Percentiles rank a stretch among this genome's conserved stretches.
Evolutionary conservation across 2,113 vertebrate species (phyloP).

Genomic region (Stercorarius parasiticus): DNA sequence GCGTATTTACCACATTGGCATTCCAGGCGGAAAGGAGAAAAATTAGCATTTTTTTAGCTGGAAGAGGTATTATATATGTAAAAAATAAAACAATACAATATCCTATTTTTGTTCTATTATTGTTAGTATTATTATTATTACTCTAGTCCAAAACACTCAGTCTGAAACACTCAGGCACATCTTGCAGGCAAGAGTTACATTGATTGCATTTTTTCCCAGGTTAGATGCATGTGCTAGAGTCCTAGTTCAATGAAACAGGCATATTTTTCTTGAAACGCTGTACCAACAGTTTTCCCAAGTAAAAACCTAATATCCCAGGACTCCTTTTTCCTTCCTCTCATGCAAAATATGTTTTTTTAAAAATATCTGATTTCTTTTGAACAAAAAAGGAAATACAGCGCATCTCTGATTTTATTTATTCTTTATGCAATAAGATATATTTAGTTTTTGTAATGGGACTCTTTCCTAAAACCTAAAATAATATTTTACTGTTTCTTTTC

Average conservation of each 20-base stretch:
- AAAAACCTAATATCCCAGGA: neutral
- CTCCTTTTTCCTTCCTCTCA: neutral
- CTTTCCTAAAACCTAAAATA: neutral
- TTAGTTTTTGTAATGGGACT: neutral
- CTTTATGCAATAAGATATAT: neutral
- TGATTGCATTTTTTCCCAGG: neutral
- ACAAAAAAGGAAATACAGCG: neutral
- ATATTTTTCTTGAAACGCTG: accelerated
- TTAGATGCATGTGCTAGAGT: neutral
- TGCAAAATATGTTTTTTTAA: neutral
- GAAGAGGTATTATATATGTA: neutral
- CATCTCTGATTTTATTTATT: neutral
- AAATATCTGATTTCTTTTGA: neutral
- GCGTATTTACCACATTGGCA: neutral
- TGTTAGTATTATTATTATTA: neutral
- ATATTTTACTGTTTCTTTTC: neutral
- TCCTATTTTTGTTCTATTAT: neutral
- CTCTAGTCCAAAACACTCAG: neutral
- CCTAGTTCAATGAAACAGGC: neutral
- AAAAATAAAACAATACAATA: neutral
- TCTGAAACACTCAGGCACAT: neutral
- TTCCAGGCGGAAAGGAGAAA: neutral
- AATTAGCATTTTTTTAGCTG: neutral
- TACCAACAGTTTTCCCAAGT: neutral
- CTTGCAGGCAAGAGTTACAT: neutral